Percentiles rank a stretch among this genome's conserved stretches.
Conservation (phyloP, 1,140 invertebrate genomes). For the Andricus grossulariae region DNA sequence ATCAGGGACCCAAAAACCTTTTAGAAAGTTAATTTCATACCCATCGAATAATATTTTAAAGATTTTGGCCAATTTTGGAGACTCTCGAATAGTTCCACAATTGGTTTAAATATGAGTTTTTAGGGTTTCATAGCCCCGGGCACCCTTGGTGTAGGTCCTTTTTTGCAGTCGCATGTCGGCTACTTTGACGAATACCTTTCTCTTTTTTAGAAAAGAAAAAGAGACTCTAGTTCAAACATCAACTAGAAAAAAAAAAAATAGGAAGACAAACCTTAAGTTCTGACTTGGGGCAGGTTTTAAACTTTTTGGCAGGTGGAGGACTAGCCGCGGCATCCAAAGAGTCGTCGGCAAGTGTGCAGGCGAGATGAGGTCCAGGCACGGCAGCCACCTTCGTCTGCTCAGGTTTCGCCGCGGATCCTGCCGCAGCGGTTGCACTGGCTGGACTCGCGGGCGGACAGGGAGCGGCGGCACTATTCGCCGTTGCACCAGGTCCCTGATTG, state of each 20-base stretch:
- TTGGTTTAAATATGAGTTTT: too few relatives aligned
- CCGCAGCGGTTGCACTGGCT: slow-evolving; percentile 74
- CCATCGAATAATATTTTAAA: too few relatives aligned
- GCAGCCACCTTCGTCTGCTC: slow-evolving; percentile 76
- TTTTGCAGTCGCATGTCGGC: too few relatives aligned
- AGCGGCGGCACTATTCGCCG: slow-evolving; percentile 68
- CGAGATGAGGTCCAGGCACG: slow-evolving; percentile 65
- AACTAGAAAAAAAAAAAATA: slow-evolving; percentile 33
- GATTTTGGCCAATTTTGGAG: too few relatives aligned
- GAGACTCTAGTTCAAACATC: background rate
- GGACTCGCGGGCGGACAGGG: slow-evolving; percentile 74
- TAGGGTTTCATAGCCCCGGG: too few relatives aligned
- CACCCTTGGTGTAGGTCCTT: too few relatives aligned
- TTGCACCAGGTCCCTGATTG: slow-evolving; percentile 71
- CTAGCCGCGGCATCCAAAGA: slow-evolving; percentile 74
- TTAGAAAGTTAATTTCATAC: too few relatives aligned
- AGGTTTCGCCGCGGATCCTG: slow-evolving; percentile 72
- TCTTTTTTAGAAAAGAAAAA: background rate
- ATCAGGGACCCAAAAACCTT: too few relatives aligned
- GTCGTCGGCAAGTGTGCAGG: slow-evolving; percentile 73
- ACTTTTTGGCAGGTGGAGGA: slow-evolving; percentile 81
- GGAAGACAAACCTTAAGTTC: slow-evolving; percentile 79
- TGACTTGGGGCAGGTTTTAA: slow-evolving; percentile 76
- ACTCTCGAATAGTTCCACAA: too few relatives aligned
- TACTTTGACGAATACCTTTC: too few relatives aligned